Base-by-base conservation (phyloP, 2,888 invertebrate genomes). In the Drosophila niveifrons region DNA sequence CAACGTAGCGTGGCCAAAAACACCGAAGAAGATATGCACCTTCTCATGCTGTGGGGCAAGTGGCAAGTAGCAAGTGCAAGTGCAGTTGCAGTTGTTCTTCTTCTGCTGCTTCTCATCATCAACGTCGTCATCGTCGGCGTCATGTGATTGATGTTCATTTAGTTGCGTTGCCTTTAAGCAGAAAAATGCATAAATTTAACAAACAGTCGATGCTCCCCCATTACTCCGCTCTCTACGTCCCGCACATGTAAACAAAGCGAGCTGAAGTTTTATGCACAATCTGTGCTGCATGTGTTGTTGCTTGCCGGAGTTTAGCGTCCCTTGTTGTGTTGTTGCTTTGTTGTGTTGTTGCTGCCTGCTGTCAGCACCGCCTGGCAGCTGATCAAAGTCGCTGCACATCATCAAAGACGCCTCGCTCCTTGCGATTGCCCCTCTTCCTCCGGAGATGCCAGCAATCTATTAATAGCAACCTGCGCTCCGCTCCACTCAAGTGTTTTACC, bases 161-260 rank as follows among this genome's bases (percentile, higher is more conserved):
- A 80, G 90, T 90, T 90, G 90, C 89, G 77, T 82, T 82, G 80
- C 82, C 85, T 89, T 88, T 89, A 89, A 86, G 86, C 89, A 88
- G 90, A 90, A 90, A 89, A 89, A 89, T 88, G 90, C 81, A 86
- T 87, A 90, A 88, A 87, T 87, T 90, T 87, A 89, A 87, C 78
- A 88, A 88, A 84, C 85, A 88, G 69, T 66, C 63, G 66, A 62
- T 56, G 55, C 61, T 36, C 41, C 52, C 18, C 29, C 29, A 11
- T 6, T 47, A 9, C 13, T 41, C 31, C 46, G 7, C 17, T 36
- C 15, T 11, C 48, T 23, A 6, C 4, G 34, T 41, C 39, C 44
- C 31, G 34, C 51, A 57, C 41, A 58, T 73, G 78, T 86, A 86
- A 86, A 89, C 90, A 86, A 89, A 82, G 66, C 64, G 67, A 34